Evolutionary conservation across 2,888 invertebrate species (phyloP), one percentile per base, ranked within the genome.

Genomic region (Sesia bembeciformis): DNA sequence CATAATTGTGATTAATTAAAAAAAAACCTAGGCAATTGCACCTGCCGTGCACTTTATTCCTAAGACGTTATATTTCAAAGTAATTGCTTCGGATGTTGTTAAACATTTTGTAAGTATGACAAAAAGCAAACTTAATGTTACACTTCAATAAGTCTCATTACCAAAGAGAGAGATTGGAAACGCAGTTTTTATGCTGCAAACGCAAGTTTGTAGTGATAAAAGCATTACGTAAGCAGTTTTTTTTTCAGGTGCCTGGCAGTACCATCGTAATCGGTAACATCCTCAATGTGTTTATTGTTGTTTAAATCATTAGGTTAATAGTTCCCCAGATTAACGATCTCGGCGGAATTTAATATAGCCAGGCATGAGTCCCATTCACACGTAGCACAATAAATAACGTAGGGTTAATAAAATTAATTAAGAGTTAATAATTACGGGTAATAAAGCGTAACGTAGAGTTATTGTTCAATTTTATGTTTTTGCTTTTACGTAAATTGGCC

Each of bases 201-300:
- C 38, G 4, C 38, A 39, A 39, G 5, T 50, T 50, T 50, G 39
- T 50, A 38, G 51, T 43, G 52, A 59, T 58, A 64, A 64, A 67
- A 69, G 66, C 66, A 63, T 67, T 62, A 65, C 70, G 66, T 66
- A 61, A 62, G 8, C 0, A 46, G 57, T 68, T 69, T 69, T 69
- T 69, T 69, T 70, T 6, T 49, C 7, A 56, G 53, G 70, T 69
- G 57, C 70, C 70, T 65, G 69, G 66, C 53, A 4, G 62, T 64
- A 54, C 68, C 68, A 62, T 53, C 23, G 53, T 42, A 51, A 8
- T 46, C 49, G 40, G 52, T 38, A 38, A 39, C 50, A 50, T 50
- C 50, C 50, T 50, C 50, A 39, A 38, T 50, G 50, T 23, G 38
- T 38, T 23, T 7, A 8, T 46, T 46, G 8, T 46, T 46, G 46